Evolutionary conservation across 1,140 invertebrate genomes (phyloP).

Genomic region (Aphaenogaster ashmeadi): DNA sequence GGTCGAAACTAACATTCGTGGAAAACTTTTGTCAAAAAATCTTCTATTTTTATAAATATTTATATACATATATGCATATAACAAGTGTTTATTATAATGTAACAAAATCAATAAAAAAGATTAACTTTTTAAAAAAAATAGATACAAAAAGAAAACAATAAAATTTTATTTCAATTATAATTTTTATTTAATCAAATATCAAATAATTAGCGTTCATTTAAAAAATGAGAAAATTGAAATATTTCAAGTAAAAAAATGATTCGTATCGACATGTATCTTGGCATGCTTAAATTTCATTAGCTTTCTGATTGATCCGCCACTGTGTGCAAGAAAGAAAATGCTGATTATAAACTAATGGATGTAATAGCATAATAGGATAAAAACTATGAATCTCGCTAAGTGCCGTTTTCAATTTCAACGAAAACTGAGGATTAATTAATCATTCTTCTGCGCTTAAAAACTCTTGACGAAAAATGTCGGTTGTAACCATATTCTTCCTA

Average conservation of each 20-base stretch:
- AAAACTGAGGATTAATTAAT: background rate
- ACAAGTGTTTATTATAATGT: background rate
- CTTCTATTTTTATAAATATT: background rate
- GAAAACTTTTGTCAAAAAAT: background rate
- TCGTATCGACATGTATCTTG: background rate
- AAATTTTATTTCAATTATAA: conserved; percentile 10
- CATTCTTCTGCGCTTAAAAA: background rate
- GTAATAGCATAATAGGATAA: background rate
- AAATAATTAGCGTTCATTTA: background rate
- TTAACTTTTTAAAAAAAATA: background rate
- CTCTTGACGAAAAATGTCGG: background rate
- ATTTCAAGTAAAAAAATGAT: background rate
- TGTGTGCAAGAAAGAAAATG: conserved; percentile 29
- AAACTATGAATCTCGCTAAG: background rate
- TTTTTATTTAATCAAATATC: background rate
- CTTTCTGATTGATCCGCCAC: background rate
- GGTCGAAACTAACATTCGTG: background rate
- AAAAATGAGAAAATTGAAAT: background rate
- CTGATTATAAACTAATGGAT: conserved; percentile 4
- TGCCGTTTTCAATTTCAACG: background rate
- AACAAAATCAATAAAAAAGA: background rate
- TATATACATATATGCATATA: background rate
- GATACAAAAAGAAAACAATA: conserved; percentile 1
- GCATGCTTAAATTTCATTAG: background rate
- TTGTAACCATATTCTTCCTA: background rate